Percentiles rank a stretch among this genome's conserved stretches.
Evolutionary conservation across 1,140 invertebrate genomes (phyloP).

Genomic region (Pygmarrhopalites habei): DNA sequence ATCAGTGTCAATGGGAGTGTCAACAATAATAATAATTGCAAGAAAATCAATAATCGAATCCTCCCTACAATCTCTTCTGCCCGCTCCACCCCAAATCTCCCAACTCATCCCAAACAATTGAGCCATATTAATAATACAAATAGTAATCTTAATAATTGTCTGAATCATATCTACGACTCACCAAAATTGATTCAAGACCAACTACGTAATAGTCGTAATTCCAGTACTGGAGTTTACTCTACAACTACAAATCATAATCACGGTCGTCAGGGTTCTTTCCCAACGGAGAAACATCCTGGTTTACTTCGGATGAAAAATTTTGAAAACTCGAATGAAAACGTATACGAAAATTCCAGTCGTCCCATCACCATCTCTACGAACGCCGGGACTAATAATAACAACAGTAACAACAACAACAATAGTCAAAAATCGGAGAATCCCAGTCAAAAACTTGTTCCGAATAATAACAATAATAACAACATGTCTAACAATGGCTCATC

Average conservation of each 20-base stretch:
- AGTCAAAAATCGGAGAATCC: background rate
- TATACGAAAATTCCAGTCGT: slow-evolving; percentile 15
- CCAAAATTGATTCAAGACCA: background rate
- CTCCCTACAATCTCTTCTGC: slow-evolving; percentile 38
- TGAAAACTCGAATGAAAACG: slow-evolving; percentile 23
- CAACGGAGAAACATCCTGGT: slow-evolving; percentile 8
- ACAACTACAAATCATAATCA: background rate
- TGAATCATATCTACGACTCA: background rate
- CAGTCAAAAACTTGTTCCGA: slow-evolving; percentile 22
- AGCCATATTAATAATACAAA: slow-evolving; percentile 10
- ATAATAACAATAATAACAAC: slow-evolving; percentile 16
- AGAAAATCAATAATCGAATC: slow-evolving; percentile 16
- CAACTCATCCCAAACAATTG: slow-evolving; percentile 36
- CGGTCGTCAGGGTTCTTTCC: background rate
- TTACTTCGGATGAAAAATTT: slow-evolving; percentile 11
- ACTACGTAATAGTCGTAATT: background rate
- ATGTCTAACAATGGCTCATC: slow-evolving; percentile 22
- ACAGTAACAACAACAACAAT: background rate
- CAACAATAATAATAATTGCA: background rate
- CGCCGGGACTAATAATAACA: slow-evolving; percentile 22
- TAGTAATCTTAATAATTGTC: background rate
- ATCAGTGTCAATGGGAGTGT: background rate
- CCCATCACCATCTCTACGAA: slow-evolving; percentile 18
- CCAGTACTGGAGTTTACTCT: too few species aligned
- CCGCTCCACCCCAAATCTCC: slow-evolving; percentile 51